Conservation (phyloP, 2,113 vertebrate genomes). For the Parus major region DNA sequence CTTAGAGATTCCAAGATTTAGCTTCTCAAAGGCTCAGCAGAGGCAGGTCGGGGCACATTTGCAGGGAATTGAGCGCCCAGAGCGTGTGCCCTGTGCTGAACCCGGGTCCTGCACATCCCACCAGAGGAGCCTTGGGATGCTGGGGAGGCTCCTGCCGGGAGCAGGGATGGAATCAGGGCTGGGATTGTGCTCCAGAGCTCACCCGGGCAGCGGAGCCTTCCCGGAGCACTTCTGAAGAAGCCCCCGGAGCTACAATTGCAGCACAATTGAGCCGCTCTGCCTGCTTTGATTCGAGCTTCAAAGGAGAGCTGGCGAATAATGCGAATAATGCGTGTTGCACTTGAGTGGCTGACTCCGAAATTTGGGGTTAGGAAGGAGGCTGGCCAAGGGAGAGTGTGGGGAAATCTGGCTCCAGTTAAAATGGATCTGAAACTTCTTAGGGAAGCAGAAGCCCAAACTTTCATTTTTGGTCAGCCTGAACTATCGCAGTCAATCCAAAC, state of each 20-base stretch:
- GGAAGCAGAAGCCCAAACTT: background rate
- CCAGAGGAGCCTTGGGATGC: background rate
- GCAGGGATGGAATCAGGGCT: background rate
- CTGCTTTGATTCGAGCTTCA: slow-evolving; percentile 55
- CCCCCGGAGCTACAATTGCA: background rate
- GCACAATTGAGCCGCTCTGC: background rate
- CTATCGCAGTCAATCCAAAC: background rate
- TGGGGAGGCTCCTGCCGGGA: background rate
- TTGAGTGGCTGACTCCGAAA: slow-evolving; percentile 11
- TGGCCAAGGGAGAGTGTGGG: background rate
- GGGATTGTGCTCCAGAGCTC: background rate
- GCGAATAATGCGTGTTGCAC: background rate
- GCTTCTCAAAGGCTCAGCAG: slow-evolving; percentile 47
- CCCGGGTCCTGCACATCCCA: background rate
- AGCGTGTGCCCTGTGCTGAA: background rate
- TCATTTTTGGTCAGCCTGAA: background rate
- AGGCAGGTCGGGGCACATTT: slow-evolving; percentile 40
- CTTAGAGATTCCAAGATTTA: slow-evolving; percentile 8
- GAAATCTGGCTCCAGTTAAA: slow-evolving; percentile 25
- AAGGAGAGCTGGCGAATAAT: slow-evolving; percentile 23
- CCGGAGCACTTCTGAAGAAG: background rate
- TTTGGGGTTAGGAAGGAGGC: slow-evolving; percentile 6
- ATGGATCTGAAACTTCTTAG: background rate
- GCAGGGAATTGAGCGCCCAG: background rate
- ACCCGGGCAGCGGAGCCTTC: slow-evolving; percentile 2